Conservation (phyloP, 2,888 invertebrate genomes). For the Willowsia nigromaculata region DNA sequence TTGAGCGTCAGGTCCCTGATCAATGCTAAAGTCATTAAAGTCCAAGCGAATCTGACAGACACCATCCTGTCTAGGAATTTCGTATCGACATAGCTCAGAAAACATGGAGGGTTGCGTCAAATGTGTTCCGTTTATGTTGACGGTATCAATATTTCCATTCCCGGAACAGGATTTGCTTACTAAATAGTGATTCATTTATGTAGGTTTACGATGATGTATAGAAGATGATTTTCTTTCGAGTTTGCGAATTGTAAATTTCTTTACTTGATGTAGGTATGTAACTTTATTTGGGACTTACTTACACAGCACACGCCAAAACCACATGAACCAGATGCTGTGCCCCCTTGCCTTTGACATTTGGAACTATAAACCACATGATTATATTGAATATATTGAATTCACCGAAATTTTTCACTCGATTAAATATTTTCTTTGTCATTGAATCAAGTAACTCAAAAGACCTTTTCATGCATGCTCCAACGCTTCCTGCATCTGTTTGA, state of each 20-base stretch:
- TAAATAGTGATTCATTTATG: not conserved
- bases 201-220: too few species aligned
- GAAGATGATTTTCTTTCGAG: too few species aligned
- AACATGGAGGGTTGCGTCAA: slow-evolving; percentile 49
- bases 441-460: too few species aligned
- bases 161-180: slow-evolving; percentile 67
- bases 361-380: not conserved
- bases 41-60: slow-evolving; percentile 77
- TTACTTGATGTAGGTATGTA: too few species aligned
- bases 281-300: slow-evolving; percentile 52
- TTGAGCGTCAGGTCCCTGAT: slow-evolving; percentile 62
- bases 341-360: slow-evolving; percentile 56
- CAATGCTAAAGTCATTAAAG: slow-evolving; percentile 71
- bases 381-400: too few species aligned
- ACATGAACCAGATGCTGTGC: slow-evolving; percentile 66
- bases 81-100: slow-evolving; percentile 70
- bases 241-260: too few species aligned
- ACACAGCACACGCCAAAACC: slow-evolving; percentile 75
- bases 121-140: slow-evolving; percentile 74
- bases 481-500: slow-evolving; percentile 40
- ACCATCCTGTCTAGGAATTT: slow-evolving; percentile 72
- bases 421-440: too few species aligned
- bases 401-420: too few species aligned
- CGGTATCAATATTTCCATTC: slow-evolving; percentile 49
- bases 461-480: slow-evolving; percentile 70